Base-by-base conservation (phyloP, 2,797 vertebrate genomes). In the Thalassophryne amazonica region DNA sequence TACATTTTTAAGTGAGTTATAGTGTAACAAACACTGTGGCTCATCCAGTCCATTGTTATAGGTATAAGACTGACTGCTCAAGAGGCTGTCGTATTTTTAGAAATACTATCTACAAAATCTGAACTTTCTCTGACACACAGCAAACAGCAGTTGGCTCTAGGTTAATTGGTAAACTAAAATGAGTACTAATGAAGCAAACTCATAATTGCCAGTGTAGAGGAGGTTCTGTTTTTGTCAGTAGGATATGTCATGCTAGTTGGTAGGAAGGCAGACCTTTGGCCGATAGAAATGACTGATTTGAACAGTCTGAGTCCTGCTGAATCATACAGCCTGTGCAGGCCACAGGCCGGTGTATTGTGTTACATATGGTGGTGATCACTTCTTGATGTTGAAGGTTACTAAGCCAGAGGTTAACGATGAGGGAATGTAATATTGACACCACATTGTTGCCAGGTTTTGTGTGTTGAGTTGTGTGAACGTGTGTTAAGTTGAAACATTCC, bases 341-440 rank as follows among this genome's bases (percentile, higher is more conserved):
- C 18, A 4, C 11, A 19, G 42, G 15, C 40, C n/a, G 36, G 11
- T 3, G 27, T 19, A 4, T 23, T 2, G 2, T 28, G 39, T 17
- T 23, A 1, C 12, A 18, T 1, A 9, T 31, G 18, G 16, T 5
- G 11, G 32, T 25, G 32, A 29, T 28, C 15, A 48, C 7, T 14
- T 4, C 57, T 14, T 37, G 31, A 3, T 15, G 61, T 46, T 61
- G 7, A 73, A 74, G 67, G 62, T 69, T 19, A 78, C 51, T 50
- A 10, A 72, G 55, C 35, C 46, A 76, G 56, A 76, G 63, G 61
- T 78, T 8, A 16, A 19, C 29, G 30, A 7, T 61, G 39, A 47
- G 29, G 21, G 57, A 45, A 13, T 14, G 40, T 41, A 68, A 20
- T 34, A 70, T 37, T 24, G 25, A 33, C 66, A 47, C 19, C 46